Percentiles rank a stretch among this genome's conserved stretches.
phyloP scores from a whole-genome alignment of 2,113 vertebrate genomes.

The Ceyx melanurus region DNA sequence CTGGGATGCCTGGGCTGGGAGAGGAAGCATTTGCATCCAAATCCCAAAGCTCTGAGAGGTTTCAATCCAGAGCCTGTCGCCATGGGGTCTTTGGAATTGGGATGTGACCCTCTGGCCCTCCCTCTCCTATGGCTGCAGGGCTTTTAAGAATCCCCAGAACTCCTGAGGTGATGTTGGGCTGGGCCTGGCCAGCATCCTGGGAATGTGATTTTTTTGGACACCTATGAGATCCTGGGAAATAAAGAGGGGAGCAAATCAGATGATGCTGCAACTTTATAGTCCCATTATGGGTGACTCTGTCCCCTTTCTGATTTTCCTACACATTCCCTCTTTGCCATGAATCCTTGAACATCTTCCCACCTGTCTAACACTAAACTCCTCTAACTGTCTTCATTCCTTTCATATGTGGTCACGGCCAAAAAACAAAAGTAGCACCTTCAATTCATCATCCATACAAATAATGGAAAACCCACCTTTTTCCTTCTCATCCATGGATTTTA shows the following conservation, averaged over 20 bases:
- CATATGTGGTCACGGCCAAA: not conserved
- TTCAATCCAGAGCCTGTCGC: not conserved
- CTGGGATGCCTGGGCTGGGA: not conserved
- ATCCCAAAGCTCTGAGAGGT: not conserved
- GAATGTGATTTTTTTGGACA: not conserved
- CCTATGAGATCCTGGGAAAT: not conserved
- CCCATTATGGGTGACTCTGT: not conserved
- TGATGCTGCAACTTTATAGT: not conserved
- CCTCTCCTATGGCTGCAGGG: fast-evolving
- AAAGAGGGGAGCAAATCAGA: fast-evolving
- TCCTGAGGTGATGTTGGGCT: not conserved
- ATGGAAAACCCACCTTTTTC: not conserved
- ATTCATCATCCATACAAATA: not conserved
- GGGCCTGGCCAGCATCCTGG: not conserved
- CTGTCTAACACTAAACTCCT: not conserved
- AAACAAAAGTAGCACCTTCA: not conserved
- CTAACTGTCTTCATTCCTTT: not conserved
- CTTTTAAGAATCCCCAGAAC: not conserved
- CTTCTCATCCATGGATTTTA: not conserved
- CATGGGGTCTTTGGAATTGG: not conserved
- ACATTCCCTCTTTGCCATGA: not conserved
- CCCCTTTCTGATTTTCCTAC: not conserved
- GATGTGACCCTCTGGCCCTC: fast-evolving
- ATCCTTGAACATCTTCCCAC: not conserved
- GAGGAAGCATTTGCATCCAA: fast-evolving